Evolutionary conservation across 1,140 invertebrate species (phyloP), one percentile per base, ranked within the genome.

Genomic region (Meloidogyne floridensis): DNA sequence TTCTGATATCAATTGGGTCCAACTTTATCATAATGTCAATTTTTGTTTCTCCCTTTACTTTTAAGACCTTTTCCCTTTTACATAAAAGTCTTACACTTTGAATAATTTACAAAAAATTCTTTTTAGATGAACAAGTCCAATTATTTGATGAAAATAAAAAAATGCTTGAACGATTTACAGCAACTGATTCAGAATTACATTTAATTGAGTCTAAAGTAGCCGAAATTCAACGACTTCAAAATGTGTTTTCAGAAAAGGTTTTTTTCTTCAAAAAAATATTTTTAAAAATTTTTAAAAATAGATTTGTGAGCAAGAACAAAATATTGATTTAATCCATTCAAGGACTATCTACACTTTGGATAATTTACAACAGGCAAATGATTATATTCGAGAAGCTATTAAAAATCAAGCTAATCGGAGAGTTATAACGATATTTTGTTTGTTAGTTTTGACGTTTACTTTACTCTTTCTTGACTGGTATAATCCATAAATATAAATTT

Each of bases 401-500:
- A 95, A 97, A 91, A 94, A 96, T 78, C 97, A 96, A 91, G 97
- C 97, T 8, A 95, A 95, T 0, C 93, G 97, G 42, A 92, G 97
- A 87, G 95, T 96, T 0, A 97, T 95, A 93, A 94, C 97, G 82
- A 91, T 99, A 56, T 98, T 98, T 90, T 97, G 98, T 89, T 92
- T 98, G 59, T 91, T 98, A 81, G 95, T 98, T 56, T 94, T 98
- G 93, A 96, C 96, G 53, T 97, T 98, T 90, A 94, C 95, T 2
- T 91, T 99, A 70, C 91, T 98, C 18, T 98, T 98, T 91, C 92
- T 98, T 65, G 96, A 98, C 92, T 99, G 97, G 97, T 99, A 98
- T 90, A 98, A 98, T 93, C 94, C 95, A 88, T 96, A 93, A 93
- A 15, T 47, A 43, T 42, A 56, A 77, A n/a, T 59, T 59, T 32